phyloP scores from a whole-genome alignment of 2,888 invertebrate species.

The Drosophila neonasuta region DNA sequence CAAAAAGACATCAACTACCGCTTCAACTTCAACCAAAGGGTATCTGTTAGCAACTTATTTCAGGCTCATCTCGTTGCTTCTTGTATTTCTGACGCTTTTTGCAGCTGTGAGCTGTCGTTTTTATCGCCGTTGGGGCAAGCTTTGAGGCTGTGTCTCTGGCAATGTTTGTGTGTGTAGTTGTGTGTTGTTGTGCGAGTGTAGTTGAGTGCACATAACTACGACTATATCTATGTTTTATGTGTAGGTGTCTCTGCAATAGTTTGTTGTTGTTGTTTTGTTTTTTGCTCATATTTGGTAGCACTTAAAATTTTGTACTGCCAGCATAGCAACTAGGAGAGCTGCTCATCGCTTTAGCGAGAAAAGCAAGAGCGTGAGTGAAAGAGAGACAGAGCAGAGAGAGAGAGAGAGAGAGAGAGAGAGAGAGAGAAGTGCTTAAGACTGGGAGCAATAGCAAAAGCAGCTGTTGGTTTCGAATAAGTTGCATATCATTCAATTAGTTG shows the following conservation, averaged over 20 bases:
- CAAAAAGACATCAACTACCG: too few relatives aligned
- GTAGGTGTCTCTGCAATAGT: conserved; percentile 14
- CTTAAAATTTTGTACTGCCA: conserved; percentile 28
- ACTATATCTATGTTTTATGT: conserved; percentile 2
- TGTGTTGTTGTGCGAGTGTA: background rate
- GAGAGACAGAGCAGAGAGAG: background rate
- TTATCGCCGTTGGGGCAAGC: conserved; percentile 32
- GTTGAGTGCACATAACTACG: background rate
- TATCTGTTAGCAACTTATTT: conserved; percentile 1
- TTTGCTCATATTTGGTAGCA: conserved; percentile 27
- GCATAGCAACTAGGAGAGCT: conserved; percentile 15
- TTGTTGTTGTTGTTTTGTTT: conserved; percentile 8
- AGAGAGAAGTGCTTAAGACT: background rate
- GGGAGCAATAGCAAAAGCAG: background rate
- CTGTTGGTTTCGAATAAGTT: conserved; percentile 2
- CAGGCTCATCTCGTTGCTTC: background rate
- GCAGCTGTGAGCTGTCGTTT: conserved; percentile 50
- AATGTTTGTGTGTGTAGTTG: background rate
- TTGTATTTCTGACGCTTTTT: conserved; percentile 18
- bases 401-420: background rate
- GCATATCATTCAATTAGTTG: conserved; percentile 49
- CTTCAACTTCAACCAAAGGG: background rate
- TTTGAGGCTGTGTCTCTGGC: conserved; percentile 19
- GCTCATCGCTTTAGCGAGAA: background rate
- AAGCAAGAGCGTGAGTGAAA: background rate